A percentile compares a stretch with the other conserved stretches of the same genome.
phyloP scores from a whole-genome alignment of 2,113 vertebrate genomes.

The Empidonax traillii region DNA sequence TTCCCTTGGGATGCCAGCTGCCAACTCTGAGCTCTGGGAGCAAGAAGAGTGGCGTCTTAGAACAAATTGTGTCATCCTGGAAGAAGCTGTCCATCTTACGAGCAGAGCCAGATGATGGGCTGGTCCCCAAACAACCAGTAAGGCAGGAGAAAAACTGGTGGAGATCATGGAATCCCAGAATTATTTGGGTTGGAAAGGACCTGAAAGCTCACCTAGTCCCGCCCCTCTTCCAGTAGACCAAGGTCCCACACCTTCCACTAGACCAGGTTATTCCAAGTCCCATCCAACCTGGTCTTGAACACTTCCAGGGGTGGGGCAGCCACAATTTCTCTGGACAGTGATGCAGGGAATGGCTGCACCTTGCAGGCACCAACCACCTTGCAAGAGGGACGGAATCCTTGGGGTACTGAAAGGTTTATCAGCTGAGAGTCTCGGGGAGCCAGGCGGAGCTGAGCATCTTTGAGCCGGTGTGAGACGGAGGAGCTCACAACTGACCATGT shows the following conservation, averaged over 20 bases:
- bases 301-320: neutral
- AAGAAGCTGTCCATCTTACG: neutral
- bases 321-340: neutral
- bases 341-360: neutral
- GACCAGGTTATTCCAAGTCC: neutral
- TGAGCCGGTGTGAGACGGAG: neutral
- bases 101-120: neutral
- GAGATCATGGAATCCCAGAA: neutral
- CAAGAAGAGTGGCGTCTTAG: neutral
- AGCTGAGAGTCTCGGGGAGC: neutral
- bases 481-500: too few relatives aligned
- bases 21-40: neutral
- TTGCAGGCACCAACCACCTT: neutral
- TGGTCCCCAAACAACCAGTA: neutral
- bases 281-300: accelerated
- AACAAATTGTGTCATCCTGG: neutral
- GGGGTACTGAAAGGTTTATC: neutral
- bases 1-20: neutral
- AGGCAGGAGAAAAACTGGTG: neutral
- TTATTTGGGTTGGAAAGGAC: neutral
- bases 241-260: neutral
- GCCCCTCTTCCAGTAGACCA: too few relatives aligned
- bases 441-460: neutral
- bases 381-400: neutral
- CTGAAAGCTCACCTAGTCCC: neutral